phyloP scores from a whole-genome alignment of 2,113 vertebrate species.

The Genyomyrus donnyi region DNA sequence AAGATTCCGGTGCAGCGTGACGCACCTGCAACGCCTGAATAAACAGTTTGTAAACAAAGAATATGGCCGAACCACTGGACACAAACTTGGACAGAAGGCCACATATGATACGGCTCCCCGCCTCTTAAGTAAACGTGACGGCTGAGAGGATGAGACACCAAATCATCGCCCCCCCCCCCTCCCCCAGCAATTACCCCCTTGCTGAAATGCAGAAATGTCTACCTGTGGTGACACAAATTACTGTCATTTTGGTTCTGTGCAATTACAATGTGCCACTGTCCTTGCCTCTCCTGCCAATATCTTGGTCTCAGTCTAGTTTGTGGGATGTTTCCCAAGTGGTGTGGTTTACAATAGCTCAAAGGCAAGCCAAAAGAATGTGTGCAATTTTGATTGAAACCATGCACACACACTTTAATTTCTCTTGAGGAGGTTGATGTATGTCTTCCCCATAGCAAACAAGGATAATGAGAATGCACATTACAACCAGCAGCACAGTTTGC shows the following conservation, averaged over 20 bases:
- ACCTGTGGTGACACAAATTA: constrained; percentile 60
- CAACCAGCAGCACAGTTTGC: background rate
- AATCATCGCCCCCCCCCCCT: constrained; percentile 28
- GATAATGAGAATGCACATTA: background rate
- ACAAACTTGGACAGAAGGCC: background rate
- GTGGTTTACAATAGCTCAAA: constrained; percentile 62
- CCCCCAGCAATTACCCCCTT: constrained; percentile 48
- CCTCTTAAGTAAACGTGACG: constrained; percentile 16
- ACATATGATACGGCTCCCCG: background rate
- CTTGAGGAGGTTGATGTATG: constrained; percentile 43
- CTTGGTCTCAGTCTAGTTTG: constrained; percentile 61
- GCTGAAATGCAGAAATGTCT: constrained; percentile 56
- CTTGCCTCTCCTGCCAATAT: constrained; percentile 59
- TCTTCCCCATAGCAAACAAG: constrained; percentile 7
- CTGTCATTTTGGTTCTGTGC: constrained; percentile 62
- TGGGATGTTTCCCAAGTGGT: constrained; percentile 55
- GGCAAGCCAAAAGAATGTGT: constrained; percentile 60
- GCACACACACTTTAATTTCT: constrained; percentile 36
- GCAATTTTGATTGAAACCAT: constrained; percentile 64
- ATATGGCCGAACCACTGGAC: background rate
- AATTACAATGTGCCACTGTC: constrained; percentile 67
- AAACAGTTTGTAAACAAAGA: background rate
- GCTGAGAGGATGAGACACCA: background rate
- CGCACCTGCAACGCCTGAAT: background rate
- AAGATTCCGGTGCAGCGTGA: background rate